A percentile compares a stretch with the other conserved stretches of the same genome.
Conservation (phyloP, 1,140 invertebrate species). For the silkworm (Bombyx mori) region ASM3026992v2 NC_085119.1:9012501-9013000, state of each 20-base stretch:
- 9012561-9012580: not conserved
- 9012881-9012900: not conserved
- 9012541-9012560: not conserved
- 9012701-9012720: too few relatives aligned
- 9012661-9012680: too few relatives aligned
- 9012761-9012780: too few relatives aligned
- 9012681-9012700: too few relatives aligned
- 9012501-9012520: slow-evolving; percentile 4
- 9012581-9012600: not conserved
- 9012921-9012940: slow-evolving; percentile 1
- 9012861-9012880: too few relatives aligned
- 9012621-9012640: not conserved
- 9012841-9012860: too few relatives aligned
- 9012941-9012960: slow-evolving; percentile 11
- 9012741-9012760: too few relatives aligned
- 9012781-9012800: too few relatives aligned
- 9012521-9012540: not conserved
- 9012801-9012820: too few relatives aligned
- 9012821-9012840: too few relatives aligned
- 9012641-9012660: too few relatives aligned
- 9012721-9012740: too few relatives aligned
- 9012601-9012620: not conserved
- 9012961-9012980: slow-evolving; percentile 51
- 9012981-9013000: slow-evolving; percentile 54
- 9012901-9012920: not conserved